Evolutionary conservation across 2,888 invertebrate genomes (phyloP), one percentile per base, ranked within the genome.

Genomic region (Phragmatobia fuliginosa): DNA sequence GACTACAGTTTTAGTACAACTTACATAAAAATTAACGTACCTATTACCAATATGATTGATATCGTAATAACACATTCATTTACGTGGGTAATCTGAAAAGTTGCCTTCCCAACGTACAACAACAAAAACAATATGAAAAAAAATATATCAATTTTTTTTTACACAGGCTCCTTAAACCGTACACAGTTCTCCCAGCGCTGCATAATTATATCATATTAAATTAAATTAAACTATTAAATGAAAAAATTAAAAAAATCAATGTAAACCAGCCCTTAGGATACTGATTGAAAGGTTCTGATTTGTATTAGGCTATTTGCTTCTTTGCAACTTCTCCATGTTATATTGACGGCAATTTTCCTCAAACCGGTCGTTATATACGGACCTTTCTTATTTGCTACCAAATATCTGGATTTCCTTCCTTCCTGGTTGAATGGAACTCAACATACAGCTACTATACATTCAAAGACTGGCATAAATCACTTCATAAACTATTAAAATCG

Each of bases 201-300:
- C n/a, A n/a, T n/a, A n/a, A n/a, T n/a, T n/a, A n/a, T n/a, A n/a
- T n/a, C n/a, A n/a, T n/a, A n/a, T n/a, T n/a, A n/a, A n/a, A n/a
- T n/a, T n/a, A n/a, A n/a, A n/a, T n/a, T n/a, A n/a, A n/a, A n/a
- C n/a, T n/a, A n/a, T n/a, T n/a, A n/a, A n/a, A n/a, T n/a, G n/a
- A n/a, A 5, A 32, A n/a, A 11, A 33, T n/a, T 5, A n/a, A 60
- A 60, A 33, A 1, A 7, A 10, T 6, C 49, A 66, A 16, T 18
- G 2, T 71, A 38, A 56, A 67, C 41, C 4, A 32, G 58, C 14
- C 71, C 64, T 6, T 52, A 60, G 16, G 1, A 61, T 56, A 33
- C 52, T 71, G 68, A 68, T 72, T 66, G 68, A 68, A 72, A 66
- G 68, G 38, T 59, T 36, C 62, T 68, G 72, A 60, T 67, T 69